Percentiles rank a stretch among this genome's conserved stretches.
These are phyloP conservation scores for Paramormyrops kingsleyae DNA, from an alignment of 2,113 vertebrate species.

Conservation along the genomic window DNA sequence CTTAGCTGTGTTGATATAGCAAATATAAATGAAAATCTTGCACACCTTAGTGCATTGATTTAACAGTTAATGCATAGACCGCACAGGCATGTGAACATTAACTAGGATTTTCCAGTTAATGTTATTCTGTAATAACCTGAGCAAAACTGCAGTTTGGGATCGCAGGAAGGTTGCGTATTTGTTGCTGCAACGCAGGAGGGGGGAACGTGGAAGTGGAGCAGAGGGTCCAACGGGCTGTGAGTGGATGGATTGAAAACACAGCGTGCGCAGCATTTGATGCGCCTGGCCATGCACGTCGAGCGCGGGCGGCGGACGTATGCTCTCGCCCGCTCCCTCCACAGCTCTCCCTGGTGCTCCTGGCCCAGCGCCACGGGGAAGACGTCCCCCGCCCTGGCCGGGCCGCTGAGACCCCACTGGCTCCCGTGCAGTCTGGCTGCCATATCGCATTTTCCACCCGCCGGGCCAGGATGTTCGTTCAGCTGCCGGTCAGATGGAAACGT, in stretches of 20 bases:
- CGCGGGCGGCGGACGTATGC: background rate
- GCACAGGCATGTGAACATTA: background rate
- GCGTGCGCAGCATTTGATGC: background rate
- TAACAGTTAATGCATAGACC: background rate
- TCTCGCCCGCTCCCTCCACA: background rate
- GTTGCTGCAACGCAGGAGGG: background rate
- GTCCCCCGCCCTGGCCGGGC: background rate
- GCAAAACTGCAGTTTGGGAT: background rate
- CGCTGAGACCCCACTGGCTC: background rate
- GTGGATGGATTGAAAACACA: background rate
- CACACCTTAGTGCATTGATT: background rate
- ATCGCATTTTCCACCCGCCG: background rate
- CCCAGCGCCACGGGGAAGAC: background rate
- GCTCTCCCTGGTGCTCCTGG: background rate
- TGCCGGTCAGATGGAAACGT: background rate
- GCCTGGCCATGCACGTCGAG: background rate
- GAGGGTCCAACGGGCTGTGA: background rate
- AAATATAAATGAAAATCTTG: background rate
- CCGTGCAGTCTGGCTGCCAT: background rate
- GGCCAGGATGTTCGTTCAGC: constrained; percentile 1
- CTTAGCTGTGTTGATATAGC: background rate
- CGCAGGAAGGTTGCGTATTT: background rate
- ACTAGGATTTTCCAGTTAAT: background rate
- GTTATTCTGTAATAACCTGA: background rate
- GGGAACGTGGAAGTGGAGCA: background rate